Conservation (phyloP, 2,797 vertebrate genomes). For the Hyperoplus immaculatus region DNA sequence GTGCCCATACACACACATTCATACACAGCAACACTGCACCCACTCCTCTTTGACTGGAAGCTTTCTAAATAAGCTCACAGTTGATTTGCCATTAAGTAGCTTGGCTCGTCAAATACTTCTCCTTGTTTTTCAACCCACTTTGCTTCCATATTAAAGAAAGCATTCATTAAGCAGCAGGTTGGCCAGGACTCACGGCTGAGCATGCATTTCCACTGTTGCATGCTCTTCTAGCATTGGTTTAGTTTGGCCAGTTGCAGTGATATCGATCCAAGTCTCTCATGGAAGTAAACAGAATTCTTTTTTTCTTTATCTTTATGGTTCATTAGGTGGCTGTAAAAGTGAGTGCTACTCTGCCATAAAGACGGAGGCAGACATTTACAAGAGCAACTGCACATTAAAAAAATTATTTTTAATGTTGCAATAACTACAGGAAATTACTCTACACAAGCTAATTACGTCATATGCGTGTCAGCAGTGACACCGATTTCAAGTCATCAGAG, state of each 20-base stretch:
- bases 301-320: not conserved
- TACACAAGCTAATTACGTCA: not conserved
- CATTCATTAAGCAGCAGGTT: slow-evolving; percentile 25
- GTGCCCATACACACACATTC: not conserved
- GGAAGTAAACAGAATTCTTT: not conserved
- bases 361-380: slow-evolving; percentile 3
- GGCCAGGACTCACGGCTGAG: not conserved
- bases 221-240: not conserved
- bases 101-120: slow-evolving; percentile 26
- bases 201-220: not conserved
- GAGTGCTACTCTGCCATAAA: not conserved
- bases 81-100: slow-evolving; percentile 58
- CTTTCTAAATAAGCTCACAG: slow-evolving; percentile 57
- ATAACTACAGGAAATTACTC: not conserved
- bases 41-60: slow-evolving; percentile 26
- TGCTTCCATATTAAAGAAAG: slow-evolving; percentile 19
- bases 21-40: not conserved
- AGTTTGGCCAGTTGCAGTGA: not conserved
- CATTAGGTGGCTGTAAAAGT: not conserved
- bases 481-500: not conserved
- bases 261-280: not conserved
- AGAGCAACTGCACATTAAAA: not conserved
- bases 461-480: not conserved
- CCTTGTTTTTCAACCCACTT: slow-evolving; percentile 17
- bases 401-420: not conserved